Base-by-base conservation (phyloP, 1,140 invertebrate genomes). In the Cardiocondyla obscurior region DNA sequence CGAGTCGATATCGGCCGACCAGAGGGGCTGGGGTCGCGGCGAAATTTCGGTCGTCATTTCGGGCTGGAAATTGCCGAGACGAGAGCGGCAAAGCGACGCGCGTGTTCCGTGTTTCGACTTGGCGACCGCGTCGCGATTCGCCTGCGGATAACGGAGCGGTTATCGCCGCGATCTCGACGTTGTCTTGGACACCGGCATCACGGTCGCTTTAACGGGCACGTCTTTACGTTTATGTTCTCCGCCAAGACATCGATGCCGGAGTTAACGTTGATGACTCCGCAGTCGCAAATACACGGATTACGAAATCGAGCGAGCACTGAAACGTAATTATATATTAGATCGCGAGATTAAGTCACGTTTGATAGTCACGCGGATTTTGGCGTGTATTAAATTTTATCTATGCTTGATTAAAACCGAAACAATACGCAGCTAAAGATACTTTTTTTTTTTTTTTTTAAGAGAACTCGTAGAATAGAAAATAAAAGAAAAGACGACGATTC, bases 71-170 rank as follows among this genome's bases (percentile, higher is more conserved):
- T 76, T 87, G 69, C 39, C 62, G 39, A 44, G 46, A 12, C 73
- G 19, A 49, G 73, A 16, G 33, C 10, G 57, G 25, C 10, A 8
- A 30, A 16, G 30, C 19, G 16, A 25, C 8, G 39, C n/a, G 60
- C 30, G 44, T 53, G 65, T 14, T 46, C 12, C n/a, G n/a, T n/a
- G n/a, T n/a, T n/a, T 83, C 81, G 77, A 90, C 84, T 91, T 90
- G 87, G 88, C 90, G 89, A 90, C 83, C 79, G 64, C 67, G 70
- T 85, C 86, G 85, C 82, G 86, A 91, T 91, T 79, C 84, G 72
- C 46, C 25, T 65, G 70, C 77, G 67, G 86, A 88, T 91, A 89
- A 88, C 82, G 42, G n/a, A 39, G 39, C 10, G 39, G 28, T 85
- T 67, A 4, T 3, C 12, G 22, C 44, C 85, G 81, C 67, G 49